Percentiles rank a stretch among this genome's conserved stretches.
These are phyloP conservation scores for Plumapathes pennacea DNA, from an alignment of 92 coral and sea anemone genomes.

Conservation along the genomic window DNA sequence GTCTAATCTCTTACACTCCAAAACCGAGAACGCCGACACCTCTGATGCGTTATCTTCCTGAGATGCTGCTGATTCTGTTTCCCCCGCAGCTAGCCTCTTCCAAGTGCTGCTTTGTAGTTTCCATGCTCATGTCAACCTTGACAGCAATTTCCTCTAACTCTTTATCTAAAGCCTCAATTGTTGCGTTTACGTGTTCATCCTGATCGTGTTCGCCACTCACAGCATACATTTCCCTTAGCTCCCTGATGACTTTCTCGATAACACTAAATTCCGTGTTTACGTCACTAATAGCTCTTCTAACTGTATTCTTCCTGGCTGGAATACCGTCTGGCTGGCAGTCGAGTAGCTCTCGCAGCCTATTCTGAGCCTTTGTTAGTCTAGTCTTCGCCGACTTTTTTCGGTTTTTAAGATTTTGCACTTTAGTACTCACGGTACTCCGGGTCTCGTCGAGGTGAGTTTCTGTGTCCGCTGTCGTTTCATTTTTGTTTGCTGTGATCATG, in stretches of 20 bases:
- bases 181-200: constrained; percentile 28
- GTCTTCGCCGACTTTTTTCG: constrained; percentile 31
- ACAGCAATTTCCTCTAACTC: constrained; percentile 10
- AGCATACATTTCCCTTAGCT: constrained; percentile 34
- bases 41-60: not conserved
- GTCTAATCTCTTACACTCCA: constrained; percentile 19
- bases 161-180: constrained; percentile 19
- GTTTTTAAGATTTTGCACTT: not conserved
- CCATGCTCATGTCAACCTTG: not conserved
- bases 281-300: constrained; percentile 32
- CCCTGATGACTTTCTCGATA: constrained; percentile 31
- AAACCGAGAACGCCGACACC: not conserved
- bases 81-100: constrained; percentile 2
- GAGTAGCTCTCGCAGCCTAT: constrained; percentile 27
- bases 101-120: not conserved
- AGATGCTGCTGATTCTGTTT: constrained; percentile 1
- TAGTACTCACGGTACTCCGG: not conserved
- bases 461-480: too few relatives aligned
- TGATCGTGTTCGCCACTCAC: too few relatives aligned
- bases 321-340: constrained; percentile 6
- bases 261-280: constrained; percentile 32
- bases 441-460: too few relatives aligned
- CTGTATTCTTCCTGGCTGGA: constrained; percentile 42
- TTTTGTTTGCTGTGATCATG: too few relatives aligned
- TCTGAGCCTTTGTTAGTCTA: constrained; percentile 43